These are phyloP conservation scores for Standfussiana lucernea DNA, from an alignment of 2,888 invertebrate species.

Conservation along the genomic window DNA sequence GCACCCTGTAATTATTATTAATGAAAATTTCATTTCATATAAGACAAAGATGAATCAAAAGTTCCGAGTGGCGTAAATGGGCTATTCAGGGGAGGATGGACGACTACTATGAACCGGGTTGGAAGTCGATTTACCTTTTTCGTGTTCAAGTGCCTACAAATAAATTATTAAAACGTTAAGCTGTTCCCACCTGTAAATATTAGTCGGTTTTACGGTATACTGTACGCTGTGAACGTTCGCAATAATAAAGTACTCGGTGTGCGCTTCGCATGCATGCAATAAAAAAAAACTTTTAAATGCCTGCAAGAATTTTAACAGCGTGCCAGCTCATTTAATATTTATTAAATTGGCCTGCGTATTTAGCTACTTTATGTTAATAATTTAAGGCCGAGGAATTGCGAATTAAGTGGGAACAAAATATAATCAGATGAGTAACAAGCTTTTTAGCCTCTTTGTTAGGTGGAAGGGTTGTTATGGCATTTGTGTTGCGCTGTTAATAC, in stretches of 20 bases:
- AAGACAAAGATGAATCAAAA: constrained; percentile 18
- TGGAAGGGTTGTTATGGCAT: constrained; percentile 35
- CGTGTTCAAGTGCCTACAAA: constrained; percentile 33
- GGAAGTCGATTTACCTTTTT: constrained; percentile 52
- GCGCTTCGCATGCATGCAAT: constrained; percentile 57
- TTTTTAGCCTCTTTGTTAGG: constrained; percentile 37
- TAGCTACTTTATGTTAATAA: constrained; percentile 47
- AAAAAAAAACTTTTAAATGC: constrained; percentile 57
- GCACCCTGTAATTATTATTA: neutral
- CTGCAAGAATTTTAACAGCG: constrained; percentile 50
- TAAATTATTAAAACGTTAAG: constrained; percentile 47
- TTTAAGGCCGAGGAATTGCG: constrained; percentile 9
- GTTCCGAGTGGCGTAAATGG: constrained; percentile 31
- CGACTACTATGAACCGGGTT: constrained; percentile 15
- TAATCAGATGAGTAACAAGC: constrained; percentile 42
- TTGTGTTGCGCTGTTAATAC: constrained; percentile 46
- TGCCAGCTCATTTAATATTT: constrained; percentile 58
- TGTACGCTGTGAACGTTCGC: constrained; percentile 24
- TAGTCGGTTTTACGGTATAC: constrained; percentile 33
- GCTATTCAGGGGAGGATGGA: constrained; percentile 23
- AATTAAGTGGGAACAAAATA: constrained; percentile 28
- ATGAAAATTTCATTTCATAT: constrained; percentile 12
- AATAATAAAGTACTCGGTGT: constrained; percentile 49
- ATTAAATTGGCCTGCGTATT: constrained; percentile 51
- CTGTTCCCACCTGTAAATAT: constrained; percentile 46